A percentile compares a stretch with the other conserved stretches of the same genome.
Evolutionary conservation across 2,113 vertebrate species (phyloP).

Genomic region (Delphinus delphis): DNA sequence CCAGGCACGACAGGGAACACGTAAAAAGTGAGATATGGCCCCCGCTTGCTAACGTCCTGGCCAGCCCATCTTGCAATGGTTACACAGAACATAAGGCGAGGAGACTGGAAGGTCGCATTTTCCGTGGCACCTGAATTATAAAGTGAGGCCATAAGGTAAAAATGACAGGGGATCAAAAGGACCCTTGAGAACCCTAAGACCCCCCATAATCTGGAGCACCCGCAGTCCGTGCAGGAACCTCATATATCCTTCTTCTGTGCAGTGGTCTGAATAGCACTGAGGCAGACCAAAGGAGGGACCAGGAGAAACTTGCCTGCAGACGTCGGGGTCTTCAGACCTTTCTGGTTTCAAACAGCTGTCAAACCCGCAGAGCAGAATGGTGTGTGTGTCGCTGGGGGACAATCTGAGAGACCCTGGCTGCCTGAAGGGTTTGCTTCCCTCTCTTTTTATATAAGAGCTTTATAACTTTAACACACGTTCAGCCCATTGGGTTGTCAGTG

Average conservation of each 20-base stretch:
- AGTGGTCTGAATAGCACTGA: background rate
- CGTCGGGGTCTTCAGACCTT: background rate
- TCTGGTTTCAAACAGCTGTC: background rate
- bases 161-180: background rate
- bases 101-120: background rate
- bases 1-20: background rate
- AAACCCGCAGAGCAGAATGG: background rate
- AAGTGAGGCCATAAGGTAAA: background rate
- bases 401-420: background rate
- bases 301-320: background rate
- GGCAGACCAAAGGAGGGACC: background rate
- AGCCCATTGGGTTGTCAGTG: background rate
- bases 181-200: background rate
- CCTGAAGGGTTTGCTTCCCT: background rate
- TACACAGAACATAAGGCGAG: background rate
- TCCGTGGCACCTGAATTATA: background rate
- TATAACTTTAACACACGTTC: background rate
- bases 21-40: background rate
- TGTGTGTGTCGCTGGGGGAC: background rate
- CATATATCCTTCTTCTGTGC: background rate
- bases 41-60: background rate
- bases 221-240: background rate
- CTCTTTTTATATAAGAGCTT: background rate
- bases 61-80: background rate
- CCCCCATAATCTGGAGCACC: background rate